Conservation (phyloP, 2,113 vertebrate species). For the Addax nasomaculatus region DNA sequence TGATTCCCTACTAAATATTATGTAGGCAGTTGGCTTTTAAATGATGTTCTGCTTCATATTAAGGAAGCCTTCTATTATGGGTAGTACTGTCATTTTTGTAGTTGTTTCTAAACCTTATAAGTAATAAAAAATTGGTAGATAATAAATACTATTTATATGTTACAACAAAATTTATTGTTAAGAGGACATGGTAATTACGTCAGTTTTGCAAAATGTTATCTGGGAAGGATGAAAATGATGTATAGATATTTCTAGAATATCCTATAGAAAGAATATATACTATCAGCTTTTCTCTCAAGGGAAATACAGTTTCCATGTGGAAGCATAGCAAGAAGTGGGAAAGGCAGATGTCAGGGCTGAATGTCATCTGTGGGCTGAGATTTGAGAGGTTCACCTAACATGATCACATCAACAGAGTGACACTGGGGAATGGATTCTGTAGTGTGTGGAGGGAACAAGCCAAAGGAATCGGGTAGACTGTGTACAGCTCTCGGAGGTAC, state of each 20-base stretch:
- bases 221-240: not conserved
- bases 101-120: not conserved
- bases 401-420: not conserved
- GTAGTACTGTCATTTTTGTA: not conserved
- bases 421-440: not conserved
- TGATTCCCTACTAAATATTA: not conserved
- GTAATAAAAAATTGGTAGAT: not conserved
- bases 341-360: not conserved
- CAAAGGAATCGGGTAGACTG: not conserved
- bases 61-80: not conserved
- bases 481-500: not conserved
- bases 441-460: not conserved
- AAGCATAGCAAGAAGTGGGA: not conserved
- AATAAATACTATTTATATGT: not conserved
- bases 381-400: not conserved
- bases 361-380: not conserved
- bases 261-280: not conserved
- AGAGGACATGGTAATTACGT: not conserved
- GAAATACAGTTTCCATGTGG: not conserved
- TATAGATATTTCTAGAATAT: not conserved
- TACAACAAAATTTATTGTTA: not conserved
- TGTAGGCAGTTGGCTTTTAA: not conserved
- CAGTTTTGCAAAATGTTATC: not conserved
- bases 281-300: not conserved
- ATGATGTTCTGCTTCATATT: not conserved